These are phyloP conservation scores for Antheraea assamensis DNA, from an alignment of 2,888 invertebrate species.

Conservation along the genomic window DNA sequence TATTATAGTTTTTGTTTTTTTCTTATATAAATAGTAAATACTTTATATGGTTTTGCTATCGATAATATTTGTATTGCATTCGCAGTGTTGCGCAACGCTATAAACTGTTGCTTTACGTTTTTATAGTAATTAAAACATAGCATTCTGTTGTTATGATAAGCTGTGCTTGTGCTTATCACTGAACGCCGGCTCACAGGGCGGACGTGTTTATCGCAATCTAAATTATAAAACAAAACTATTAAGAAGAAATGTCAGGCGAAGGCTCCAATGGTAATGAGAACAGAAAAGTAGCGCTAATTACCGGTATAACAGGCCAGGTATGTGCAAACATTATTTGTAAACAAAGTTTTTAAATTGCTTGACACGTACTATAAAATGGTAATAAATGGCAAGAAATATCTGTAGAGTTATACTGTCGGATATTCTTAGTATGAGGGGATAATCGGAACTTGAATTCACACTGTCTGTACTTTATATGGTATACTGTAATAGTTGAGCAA, in stretches of 20 bases:
- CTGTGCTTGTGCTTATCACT: constrained; percentile 36
- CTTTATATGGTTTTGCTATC: background rate
- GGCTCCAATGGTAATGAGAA: constrained; percentile 45
- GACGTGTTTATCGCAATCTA: constrained; percentile 37
- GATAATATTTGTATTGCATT: background rate
- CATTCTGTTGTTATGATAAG: constrained; percentile 43
- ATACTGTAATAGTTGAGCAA: background rate
- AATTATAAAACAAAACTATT: constrained; percentile 14
- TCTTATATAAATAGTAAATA: background rate
- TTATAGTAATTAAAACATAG: constrained; percentile 26
- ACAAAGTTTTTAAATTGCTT: background rate
- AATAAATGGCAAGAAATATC: background rate
- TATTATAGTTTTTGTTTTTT: background rate
- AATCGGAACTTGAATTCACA: background rate
- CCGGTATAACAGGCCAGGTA: constrained; percentile 99
- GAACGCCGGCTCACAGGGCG: constrained; percentile 35
- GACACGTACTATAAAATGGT: constrained; percentile 5
- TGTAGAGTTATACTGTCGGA: background rate
- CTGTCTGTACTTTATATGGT: background rate
- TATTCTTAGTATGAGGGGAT: background rate
- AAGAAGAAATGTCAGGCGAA: constrained; percentile 66
- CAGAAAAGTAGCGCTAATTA: constrained; percentile 93
- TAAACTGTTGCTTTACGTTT: constrained; percentile 24
- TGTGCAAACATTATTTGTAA: constrained; percentile 34
- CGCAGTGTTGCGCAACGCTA: background rate